Evolutionary conservation across 2,888 invertebrate genomes (phyloP).

Genomic region (Clistopyga incitator): DNA sequence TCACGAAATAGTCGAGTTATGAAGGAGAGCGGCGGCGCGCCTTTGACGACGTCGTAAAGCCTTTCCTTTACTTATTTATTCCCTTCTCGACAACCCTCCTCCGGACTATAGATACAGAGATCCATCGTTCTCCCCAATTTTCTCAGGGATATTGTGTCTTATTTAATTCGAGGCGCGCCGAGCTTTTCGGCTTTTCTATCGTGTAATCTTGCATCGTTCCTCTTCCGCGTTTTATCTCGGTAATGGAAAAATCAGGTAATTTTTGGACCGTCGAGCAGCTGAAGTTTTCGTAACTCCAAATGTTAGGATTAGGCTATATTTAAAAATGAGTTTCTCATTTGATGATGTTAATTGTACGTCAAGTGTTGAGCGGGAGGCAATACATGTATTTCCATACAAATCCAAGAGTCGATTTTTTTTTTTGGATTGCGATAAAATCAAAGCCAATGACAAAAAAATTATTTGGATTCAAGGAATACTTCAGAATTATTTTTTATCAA

Average conservation of each 20-base stretch:
- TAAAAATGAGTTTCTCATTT: neutral
- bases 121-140: conserved; percentile 3
- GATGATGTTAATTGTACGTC: neutral
- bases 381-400: too few species aligned
- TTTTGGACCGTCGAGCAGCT: neutral
- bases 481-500: too few species aligned
- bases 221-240: neutral
- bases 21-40: conserved; percentile 53
- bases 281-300: neutral
- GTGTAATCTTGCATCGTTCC: conserved; percentile 16
- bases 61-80: conserved; percentile 36
- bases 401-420: too few species aligned
- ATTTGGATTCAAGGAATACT: too few species aligned
- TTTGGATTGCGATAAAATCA: too few species aligned
- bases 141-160: conserved; percentile 21
- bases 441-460: too few species aligned
- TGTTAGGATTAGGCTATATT: neutral
- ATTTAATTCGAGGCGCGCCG: neutral
- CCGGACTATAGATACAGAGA: neutral
- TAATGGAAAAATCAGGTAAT: conserved; percentile 6
- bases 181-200: conserved; percentile 9
- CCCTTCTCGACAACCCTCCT: conserved; percentile 12
- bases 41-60: conserved; percentile 41
- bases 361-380: too few species aligned
- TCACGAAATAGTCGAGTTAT: conserved; percentile 49